Base-by-base conservation (phyloP, 2,113 vertebrate genomes). In the Gorsachius goisagi region DNA sequence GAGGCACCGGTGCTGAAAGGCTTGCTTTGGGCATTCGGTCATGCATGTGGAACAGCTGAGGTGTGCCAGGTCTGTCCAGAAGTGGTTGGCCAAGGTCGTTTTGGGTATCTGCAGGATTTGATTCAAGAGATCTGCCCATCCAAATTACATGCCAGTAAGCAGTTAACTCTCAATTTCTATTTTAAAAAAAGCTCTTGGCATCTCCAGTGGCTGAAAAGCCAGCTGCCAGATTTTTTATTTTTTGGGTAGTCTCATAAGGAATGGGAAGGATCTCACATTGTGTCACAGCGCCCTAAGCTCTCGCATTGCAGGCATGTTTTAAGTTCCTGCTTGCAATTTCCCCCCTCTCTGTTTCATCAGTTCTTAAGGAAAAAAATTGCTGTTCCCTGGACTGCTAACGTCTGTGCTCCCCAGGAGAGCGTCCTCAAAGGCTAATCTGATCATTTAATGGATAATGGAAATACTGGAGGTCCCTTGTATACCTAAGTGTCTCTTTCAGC, bases 331-430 rank as follows among this genome's bases (percentile, higher is more conserved):
- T 83, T 52, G 35, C 9, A 0, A 86, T 84, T 64, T 32, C 47
- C 17, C 47, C 17, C 20, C 11, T 53, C 49, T 69, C 28, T 17
- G 16, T 55, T 81, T 52, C 67, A n/a, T 89, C 68, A 20, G 11
- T 55, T 76, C 15, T 82, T 69, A 6, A 0, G 3, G 64, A 55
- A 62, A 28, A 28, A 78, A 56, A 33, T 7, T 12, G 11, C 55
- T 50, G 11, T 58, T 52, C 16, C 2, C 30, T 35, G 73, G 32
- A 3, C 4, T 52, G 55, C 39, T 71, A 10, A 60, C 14, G 39
- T 68, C 39, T 2, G 8, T 11, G 1, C 30, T 72, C 49, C 23
- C 30, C 10, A 33, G 59, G 35, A 74, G 8, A 0, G 0, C 4
- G 9, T 69, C 49, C 41, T 56, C 1, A 2, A 11, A 17, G 35